Evolutionary conservation across 2,888 invertebrate species (phyloP).

Genomic region (Blastobasis adustella): DNA sequence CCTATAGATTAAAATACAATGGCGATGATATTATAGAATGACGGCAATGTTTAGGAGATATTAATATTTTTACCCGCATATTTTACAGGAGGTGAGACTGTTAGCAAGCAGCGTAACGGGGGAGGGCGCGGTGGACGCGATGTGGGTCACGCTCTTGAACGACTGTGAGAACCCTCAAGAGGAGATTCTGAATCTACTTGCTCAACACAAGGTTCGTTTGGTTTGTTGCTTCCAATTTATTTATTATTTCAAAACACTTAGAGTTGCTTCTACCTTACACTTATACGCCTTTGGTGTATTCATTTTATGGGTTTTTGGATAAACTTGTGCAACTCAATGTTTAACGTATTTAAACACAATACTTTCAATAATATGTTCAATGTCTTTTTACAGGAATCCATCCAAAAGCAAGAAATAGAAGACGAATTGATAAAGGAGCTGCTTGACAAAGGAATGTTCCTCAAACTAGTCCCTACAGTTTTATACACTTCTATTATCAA

Average conservation of each 20-base stretch:
- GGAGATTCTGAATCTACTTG: constrained; percentile 29
- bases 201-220: constrained; percentile 34
- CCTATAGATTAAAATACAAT: too few species aligned
- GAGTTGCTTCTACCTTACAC: too few species aligned
- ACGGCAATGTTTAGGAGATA: background rate
- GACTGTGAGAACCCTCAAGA: constrained; percentile 33
- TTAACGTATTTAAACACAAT: background rate
- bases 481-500: constrained; percentile 42
- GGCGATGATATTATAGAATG: too few species aligned
- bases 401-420: constrained; percentile 39
- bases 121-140: constrained; percentile 30
- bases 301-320: too few species aligned
- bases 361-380: background rate
- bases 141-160: constrained; percentile 53
- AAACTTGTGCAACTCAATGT: background rate
- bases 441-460: constrained; percentile 49
- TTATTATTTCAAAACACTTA: too few species aligned
- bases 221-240: too few species aligned
- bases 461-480: constrained; percentile 46
- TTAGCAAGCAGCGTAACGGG: constrained; percentile 24
- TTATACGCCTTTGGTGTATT: too few species aligned
- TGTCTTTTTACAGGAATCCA: constrained; percentile 34
- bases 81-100: constrained; percentile 48
- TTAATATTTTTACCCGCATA: background rate
- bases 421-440: constrained; percentile 51